Conservation (phyloP, 2,113 vertebrate genomes). For the Hemiscyllium ocellatum region DNA sequence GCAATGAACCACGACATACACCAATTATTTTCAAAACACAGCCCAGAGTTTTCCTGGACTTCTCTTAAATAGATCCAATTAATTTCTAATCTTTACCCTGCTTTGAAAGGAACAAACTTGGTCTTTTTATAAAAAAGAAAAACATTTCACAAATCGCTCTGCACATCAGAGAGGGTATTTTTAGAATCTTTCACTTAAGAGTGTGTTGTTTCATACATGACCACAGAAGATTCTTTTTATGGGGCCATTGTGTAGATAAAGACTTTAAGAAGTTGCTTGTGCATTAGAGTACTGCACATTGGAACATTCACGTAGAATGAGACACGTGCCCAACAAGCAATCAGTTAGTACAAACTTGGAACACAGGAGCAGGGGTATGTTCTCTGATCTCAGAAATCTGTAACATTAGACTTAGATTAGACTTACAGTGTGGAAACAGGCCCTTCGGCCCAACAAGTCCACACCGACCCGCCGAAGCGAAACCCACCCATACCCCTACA, state of each 20-base stretch:
- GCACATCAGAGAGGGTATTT: neutral
- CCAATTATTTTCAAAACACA: neutral
- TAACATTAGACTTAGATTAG: no score
- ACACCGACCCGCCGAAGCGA: no score
- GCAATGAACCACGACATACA: neutral
- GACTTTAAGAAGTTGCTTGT: neutral
- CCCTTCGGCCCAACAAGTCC: no score
- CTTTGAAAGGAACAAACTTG: neutral
- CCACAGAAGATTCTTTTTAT: constrained; percentile 28
- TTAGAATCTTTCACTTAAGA: neutral
- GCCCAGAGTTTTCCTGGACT: neutral
- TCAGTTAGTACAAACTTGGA: neutral
- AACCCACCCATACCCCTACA: no score
- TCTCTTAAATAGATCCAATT: neutral
- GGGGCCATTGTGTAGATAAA: neutral
- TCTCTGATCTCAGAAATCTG: no score
- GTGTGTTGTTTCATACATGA: neutral
- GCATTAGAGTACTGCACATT: neutral
- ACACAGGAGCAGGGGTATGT: no score
- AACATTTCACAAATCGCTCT: neutral
- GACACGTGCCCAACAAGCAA: neutral
- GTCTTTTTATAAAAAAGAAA: neutral
- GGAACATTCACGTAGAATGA: neutral
- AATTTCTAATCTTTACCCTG: constrained; percentile 20
- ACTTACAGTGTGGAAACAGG: no score